Conservation (phyloP, 2,888 invertebrate species). For the Sabellastarte sp. region DNA sequence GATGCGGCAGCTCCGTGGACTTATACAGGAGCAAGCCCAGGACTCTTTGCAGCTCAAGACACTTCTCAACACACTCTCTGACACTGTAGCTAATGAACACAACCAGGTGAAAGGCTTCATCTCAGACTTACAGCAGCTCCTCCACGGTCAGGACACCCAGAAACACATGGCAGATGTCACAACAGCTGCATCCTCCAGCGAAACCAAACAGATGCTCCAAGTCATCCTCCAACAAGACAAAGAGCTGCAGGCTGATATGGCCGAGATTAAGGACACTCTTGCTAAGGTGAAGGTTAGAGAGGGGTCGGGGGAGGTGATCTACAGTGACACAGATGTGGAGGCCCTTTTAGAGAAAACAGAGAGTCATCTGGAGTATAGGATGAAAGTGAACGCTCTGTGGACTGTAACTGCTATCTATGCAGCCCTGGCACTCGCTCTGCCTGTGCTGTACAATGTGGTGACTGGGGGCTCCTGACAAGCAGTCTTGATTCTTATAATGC, state of each 20-base stretch:
- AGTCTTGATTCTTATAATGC: too few relatives aligned
- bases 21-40: constrained; percentile 61
- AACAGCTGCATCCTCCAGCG: too few relatives aligned
- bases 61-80: constrained; percentile 22
- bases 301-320: constrained; percentile 37
- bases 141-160: too few relatives aligned
- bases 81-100: constrained; percentile 25
- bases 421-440: constrained; percentile 46
- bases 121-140: too few relatives aligned
- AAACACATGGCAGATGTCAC: too few relatives aligned
- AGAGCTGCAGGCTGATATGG: constrained; percentile 39
- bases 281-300: constrained; percentile 21
- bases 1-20: constrained; percentile 68
- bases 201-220: too few relatives aligned
- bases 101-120: constrained; percentile 26
- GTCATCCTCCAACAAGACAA: constrained; percentile 39
- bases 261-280: constrained; percentile 41
- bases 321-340: constrained; percentile 51
- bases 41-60: constrained; percentile 21
- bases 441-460: constrained; percentile 27
- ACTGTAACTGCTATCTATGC: constrained; percentile 51
- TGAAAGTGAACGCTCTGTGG: constrained; percentile 49
- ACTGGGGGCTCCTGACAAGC: too few relatives aligned
- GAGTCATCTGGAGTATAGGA: constrained; percentile 49
- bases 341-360: constrained; percentile 47